Base-by-base conservation (phyloP, 2,113 vertebrate species). In the Piprites chloris region DNA sequence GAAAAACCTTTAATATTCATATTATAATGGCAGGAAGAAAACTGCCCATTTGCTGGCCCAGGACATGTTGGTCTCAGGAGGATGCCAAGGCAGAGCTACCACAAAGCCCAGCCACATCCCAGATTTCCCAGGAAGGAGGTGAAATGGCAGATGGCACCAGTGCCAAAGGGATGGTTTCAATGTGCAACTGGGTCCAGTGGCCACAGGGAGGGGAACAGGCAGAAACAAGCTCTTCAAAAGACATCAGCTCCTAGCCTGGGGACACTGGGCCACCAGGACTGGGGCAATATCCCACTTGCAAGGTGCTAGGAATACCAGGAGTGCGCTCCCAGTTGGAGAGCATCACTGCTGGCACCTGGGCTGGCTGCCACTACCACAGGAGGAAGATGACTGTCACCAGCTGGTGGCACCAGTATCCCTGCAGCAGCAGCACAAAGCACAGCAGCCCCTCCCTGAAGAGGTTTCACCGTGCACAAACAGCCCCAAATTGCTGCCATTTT, bases 51-150 rank as follows among this genome's bases (percentile, higher is more conserved):
- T 46, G 49, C 42, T 42, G 24, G 13, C 13, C 20, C 30, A 35
- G n/a, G 27, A 46, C 12, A 14, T 1, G 30, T 24, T 52, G 47
- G 32, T 32, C 16, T 27, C 58, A 56, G 11, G n/a, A 53, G 19
- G 44, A 44, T 2, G 11, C 8, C 1, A 13, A 32, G 26, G 24
- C 3, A 44, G 47, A 27, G 41, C 32, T 58, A 14, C 27, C 76
- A 39, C 3, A 3, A 53, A 63, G 14, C 55, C 33, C 4, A 2
- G 74, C 7, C 30, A 9, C 0, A 0, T 5, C 52, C 52, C 5
- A 0, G 12, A 16, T 18, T 28, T 22, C 32, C 14, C 1, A 13
- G 74, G 13, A 68, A 61, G 55, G 33, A 18, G 18, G 10, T 12
- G 55, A 77, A 37, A 47, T 2, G 12, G 56, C 50, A 71, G 52